Percentiles rank a stretch among this genome's conserved stretches.
Conservation (phyloP, 2,797 vertebrate genomes). For the Pangasius djambal region DNA sequence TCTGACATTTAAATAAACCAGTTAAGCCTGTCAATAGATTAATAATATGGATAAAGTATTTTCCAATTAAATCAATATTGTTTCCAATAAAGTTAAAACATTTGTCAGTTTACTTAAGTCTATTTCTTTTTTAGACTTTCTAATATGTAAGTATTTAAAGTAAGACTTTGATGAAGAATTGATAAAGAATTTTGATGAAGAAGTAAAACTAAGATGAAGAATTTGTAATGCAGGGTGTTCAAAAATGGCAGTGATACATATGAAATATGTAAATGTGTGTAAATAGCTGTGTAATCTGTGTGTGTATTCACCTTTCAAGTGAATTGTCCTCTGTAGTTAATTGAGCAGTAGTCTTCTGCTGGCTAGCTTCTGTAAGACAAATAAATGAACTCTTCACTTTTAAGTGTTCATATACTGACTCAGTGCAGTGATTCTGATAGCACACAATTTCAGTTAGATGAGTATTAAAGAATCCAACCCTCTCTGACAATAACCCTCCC, state of each 20-base stretch:
- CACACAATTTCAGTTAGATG: background rate
- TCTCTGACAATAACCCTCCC: background rate
- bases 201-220: no score
- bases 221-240: background rate
- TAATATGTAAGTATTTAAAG: background rate
- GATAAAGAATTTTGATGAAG: background rate
- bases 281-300: background rate
- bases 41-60: background rate
- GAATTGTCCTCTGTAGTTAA: constrained; percentile 71
- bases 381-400: background rate
- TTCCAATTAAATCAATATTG: background rate
- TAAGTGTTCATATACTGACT: background rate
- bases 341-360: constrained; percentile 86
- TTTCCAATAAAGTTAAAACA: background rate
- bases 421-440: no score
- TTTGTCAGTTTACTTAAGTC: background rate
- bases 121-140: background rate
- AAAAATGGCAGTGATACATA: background rate
- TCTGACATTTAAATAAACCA: background rate
- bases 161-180: background rate
- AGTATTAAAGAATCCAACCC: background rate
- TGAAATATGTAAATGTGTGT: background rate
- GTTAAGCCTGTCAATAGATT: background rate
- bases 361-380: constrained; percentile 82
- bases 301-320: constrained; percentile 61